Evolutionary conservation across 2,797 vertebrate genomes (phyloP).

Genomic region (Leuciscus waleckii): DNA sequence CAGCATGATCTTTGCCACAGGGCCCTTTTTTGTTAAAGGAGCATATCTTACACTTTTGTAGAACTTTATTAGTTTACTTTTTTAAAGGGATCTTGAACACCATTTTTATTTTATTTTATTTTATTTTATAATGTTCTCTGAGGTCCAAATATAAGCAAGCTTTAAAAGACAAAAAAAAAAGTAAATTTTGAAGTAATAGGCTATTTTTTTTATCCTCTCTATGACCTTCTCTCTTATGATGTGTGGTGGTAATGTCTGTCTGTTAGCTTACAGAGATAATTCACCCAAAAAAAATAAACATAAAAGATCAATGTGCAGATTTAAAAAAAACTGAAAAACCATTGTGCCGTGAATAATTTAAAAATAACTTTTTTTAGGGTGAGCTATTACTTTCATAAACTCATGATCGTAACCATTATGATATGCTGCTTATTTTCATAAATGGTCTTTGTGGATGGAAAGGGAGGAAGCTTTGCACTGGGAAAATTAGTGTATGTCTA

Average conservation of each 20-base stretch:
- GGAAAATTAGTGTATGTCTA: constrained; percentile 18
- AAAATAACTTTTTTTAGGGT: neutral
- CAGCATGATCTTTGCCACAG: neutral
- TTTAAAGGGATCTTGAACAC: neutral
- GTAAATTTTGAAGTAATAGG: neutral
- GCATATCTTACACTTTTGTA: neutral
- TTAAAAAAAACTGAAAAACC: neutral
- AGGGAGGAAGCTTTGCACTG: constrained; percentile 13
- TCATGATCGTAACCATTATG: constrained; percentile 19
- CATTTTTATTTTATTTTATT: neutral
- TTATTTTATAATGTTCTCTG: neutral
- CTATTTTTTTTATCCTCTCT: neutral
- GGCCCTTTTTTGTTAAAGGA: neutral
- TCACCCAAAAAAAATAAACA: neutral
- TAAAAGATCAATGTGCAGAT: neutral
- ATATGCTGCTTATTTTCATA: constrained; percentile 19
- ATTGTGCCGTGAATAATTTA: neutral
- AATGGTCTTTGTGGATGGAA: constrained; percentile 26
- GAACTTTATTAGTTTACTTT: neutral
- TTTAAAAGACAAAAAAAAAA: neutral
- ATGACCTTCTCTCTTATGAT: neutral
- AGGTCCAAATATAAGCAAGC: neutral
- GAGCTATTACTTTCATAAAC: constrained; percentile 22
- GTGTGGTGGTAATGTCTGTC: neutral
- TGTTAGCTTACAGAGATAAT: neutral